A percentile compares a stretch with the other conserved stretches of the same genome.
phyloP scores from a whole-genome alignment of 2,113 vertebrate species.

The Cololabis saira region DNA sequence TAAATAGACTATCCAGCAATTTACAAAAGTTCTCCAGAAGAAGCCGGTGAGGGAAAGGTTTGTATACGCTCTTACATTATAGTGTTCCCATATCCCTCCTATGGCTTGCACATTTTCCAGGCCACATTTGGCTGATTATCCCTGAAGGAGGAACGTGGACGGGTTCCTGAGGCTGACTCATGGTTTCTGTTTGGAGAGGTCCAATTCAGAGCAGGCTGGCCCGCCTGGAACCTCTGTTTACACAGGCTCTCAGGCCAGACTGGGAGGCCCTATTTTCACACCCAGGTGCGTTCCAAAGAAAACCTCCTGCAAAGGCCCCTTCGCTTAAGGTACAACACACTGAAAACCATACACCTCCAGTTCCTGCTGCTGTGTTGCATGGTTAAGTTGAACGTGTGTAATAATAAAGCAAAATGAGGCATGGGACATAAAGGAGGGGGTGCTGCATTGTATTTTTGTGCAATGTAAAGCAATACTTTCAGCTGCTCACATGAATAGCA shows the following conservation, averaged over 20 bases:
- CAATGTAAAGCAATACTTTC: conserved; percentile 40
- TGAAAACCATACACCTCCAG: conserved; percentile 70
- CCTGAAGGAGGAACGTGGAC: conserved; percentile 68
- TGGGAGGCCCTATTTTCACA: conserved; percentile 81
- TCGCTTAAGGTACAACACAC: conserved; percentile 64
- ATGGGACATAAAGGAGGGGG: conserved; percentile 25
- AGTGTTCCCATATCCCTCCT: conserved; percentile 32
- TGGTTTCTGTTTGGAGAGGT: conserved; percentile 79
- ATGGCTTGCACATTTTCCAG: conserved; percentile 64
- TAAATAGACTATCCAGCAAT: too few species aligned
- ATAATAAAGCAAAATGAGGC: conserved; percentile 40
- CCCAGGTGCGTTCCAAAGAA: conserved; percentile 82
- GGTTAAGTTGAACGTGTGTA: conserved; percentile 45
- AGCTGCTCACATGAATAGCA: conserved; percentile 25
- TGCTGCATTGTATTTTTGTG: conserved; percentile 22
- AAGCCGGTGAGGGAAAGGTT: not conserved
- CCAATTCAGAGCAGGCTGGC: conserved; percentile 58
- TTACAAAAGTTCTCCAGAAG: not conserved
- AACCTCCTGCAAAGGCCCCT: conserved; percentile 74
- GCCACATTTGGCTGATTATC: conserved; percentile 66
- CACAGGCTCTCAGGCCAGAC: conserved; percentile 78
- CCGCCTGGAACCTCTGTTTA: conserved; percentile 75
- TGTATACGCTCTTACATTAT: conserved; percentile 20
- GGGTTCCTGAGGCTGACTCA: conserved; percentile 77
- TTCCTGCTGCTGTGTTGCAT: conserved; percentile 44